phyloP scores from a whole-genome alignment of 2,888 invertebrate genomes.

The Macaria notata region DNA sequence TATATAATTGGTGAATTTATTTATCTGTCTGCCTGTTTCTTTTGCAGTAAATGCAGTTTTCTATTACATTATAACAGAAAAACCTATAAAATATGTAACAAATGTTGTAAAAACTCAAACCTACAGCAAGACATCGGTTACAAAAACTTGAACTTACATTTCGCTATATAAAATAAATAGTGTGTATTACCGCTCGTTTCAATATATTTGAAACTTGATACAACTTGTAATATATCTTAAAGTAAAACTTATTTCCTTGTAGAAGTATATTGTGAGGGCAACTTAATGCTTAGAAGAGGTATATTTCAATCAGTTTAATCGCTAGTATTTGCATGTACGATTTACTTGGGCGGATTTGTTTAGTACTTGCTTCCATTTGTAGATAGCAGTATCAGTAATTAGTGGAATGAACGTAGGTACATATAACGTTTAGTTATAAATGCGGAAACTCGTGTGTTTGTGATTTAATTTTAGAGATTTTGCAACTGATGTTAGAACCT shows the following conservation, averaged over 20 bases:
- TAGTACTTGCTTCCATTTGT: constrained; percentile 9
- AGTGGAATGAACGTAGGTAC: too few relatives aligned
- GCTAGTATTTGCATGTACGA: constrained; percentile 21
- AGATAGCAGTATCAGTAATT: too few relatives aligned
- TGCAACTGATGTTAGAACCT: too few relatives aligned
- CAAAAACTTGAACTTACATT: constrained; percentile 13
- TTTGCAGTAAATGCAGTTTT: too few relatives aligned
- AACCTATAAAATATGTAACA: too few relatives aligned
- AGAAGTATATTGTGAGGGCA: constrained; percentile 10
- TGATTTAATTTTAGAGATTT: too few relatives aligned
- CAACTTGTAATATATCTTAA: background rate
- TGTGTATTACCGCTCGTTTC: constrained; percentile 10
- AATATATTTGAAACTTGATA: constrained; percentile 17
- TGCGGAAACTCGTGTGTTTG: too few relatives aligned
- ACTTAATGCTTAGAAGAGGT: constrained; percentile 12
- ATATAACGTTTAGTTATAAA: too few relatives aligned
- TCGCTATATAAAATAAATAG: constrained; percentile 10
- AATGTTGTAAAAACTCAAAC: background rate
- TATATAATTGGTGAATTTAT: too few relatives aligned
- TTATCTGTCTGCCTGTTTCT: too few relatives aligned
- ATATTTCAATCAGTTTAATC: constrained; percentile 25
- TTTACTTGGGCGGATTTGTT: constrained; percentile 20
- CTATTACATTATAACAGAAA: too few relatives aligned
- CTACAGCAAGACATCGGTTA: background rate
- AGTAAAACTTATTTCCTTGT: constrained; percentile 1